Evolutionary conservation across 2,113 vertebrate species (phyloP), one percentile per base, ranked within the genome.

Genomic region (Zosterops pallidus): DNA sequence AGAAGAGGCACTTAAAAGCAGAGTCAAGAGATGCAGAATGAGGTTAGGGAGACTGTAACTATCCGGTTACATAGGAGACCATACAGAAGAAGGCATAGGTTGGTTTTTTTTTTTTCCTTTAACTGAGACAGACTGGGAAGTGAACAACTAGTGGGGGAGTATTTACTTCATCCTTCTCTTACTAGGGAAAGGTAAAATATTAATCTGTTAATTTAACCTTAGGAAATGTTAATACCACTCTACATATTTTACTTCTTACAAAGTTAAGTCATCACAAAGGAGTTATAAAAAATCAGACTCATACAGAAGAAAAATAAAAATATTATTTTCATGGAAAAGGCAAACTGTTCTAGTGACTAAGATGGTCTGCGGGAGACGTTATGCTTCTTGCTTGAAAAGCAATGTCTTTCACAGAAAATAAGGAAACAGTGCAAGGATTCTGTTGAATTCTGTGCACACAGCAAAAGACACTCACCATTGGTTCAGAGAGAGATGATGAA

Each of bases 401-500:
- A 1, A 62, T 76, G 63, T 41, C 31, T 87, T 84, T 89, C 21
- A 11, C 23, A 69, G n/a, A 83, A 76, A 53, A 49, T 9, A 68
- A 46, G 22, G 70, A 62, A 91, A 23, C 28, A 33, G 20, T 41
- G 37, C 39, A 21, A 92, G 62, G 62, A 52, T 91, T 78, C 52
- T 46, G 26, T 50, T 76, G 59, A 63, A 39, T 65, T 83, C 67
- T 63, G 24, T 56, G 41, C 33, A 57, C 19, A 33, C 25, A 74
- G 26, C 56, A 71, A 59, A 70, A 74, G 35, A 20, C 0, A 0
- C 31, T 68, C 1, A 0, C 21, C 42, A 1, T 23, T 35, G 47
- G 26, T 92, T 86, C 57, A 88, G 59, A 81, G 47, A 50, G 41
- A 81, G 29, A 50, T 49, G n/a, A 84, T 78, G 47, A 81, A 65